A percentile compares a stretch with the other conserved stretches of the same genome.
These are phyloP conservation scores for Stictocephala bisonia DNA, from an alignment of 2,888 invertebrate species.

Conservation along the genomic window DNA sequence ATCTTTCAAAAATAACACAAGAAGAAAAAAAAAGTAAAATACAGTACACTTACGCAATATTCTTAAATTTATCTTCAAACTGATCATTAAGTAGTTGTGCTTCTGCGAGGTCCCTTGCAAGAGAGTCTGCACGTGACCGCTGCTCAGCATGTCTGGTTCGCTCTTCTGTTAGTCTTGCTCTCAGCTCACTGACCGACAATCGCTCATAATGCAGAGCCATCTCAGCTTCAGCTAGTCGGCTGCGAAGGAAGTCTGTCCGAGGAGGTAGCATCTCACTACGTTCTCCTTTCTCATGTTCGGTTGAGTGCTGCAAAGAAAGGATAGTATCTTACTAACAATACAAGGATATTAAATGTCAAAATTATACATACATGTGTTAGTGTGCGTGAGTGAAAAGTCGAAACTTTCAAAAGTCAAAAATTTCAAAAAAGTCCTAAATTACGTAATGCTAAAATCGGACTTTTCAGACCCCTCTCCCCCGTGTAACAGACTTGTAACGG, in stretches of 20 bases:
- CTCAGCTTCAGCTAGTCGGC: not conserved
- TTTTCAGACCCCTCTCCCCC: too few relatives aligned
- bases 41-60: constrained; percentile 45
- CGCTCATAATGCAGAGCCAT: constrained; percentile 33
- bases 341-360: too few relatives aligned
- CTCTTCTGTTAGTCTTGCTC: constrained; percentile 31
- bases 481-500: too few relatives aligned
- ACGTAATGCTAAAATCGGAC: too few relatives aligned
- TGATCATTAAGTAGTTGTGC: constrained; percentile 56
- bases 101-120: constrained; percentile 55
- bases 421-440: too few relatives aligned
- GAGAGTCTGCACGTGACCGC: constrained; percentile 22
- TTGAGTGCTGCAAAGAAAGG: too few relatives aligned
- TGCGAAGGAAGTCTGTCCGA: not conserved
- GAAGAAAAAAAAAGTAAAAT: not conserved
- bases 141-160: not conserved
- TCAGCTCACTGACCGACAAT: constrained; percentile 31
- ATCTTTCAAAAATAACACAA: too few relatives aligned
- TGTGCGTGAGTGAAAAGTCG: too few relatives aligned
- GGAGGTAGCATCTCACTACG: constrained; percentile 5
- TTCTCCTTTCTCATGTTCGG: not conserved
- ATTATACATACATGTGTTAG: too few relatives aligned
- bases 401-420: too few relatives aligned
- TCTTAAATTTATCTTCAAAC: constrained; percentile 47
- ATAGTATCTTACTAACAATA: too few relatives aligned